Conservation (phyloP, 2,797 vertebrate genomes). For the Borostomias antarcticus region DNA sequence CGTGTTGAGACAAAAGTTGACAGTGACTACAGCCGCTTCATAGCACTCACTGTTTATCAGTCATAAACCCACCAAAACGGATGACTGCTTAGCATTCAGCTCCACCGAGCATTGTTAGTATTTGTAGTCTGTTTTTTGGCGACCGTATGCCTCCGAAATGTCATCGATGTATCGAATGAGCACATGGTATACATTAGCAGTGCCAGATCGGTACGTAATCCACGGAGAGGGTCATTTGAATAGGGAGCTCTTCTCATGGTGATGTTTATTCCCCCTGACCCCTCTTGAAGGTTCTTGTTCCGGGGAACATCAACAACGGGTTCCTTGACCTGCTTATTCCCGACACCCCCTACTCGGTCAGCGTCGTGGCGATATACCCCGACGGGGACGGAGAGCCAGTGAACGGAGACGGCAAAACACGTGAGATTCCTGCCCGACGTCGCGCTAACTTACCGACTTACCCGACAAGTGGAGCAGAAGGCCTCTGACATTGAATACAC, state of each 20-base stretch:
- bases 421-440: slow-evolving; percentile 69
- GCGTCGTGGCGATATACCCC: slow-evolving; percentile 84
- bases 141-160: slow-evolving; percentile 41
- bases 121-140: slow-evolving; percentile 50
- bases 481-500: too few relatives aligned
- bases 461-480: not conserved
- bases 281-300: slow-evolving; percentile 83
- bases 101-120: slow-evolving; percentile 60
- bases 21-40: slow-evolving; percentile 29
- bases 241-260: not conserved
- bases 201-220: slow-evolving; percentile 54
- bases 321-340: slow-evolving; percentile 89
- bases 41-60: slow-evolving; percentile 46
- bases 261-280: not conserved
- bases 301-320: slow-evolving; percentile 81
- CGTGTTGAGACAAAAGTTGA: slow-evolving; percentile 21
- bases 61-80: slow-evolving; percentile 34
- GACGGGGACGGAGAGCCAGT: slow-evolving; percentile 84
- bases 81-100: slow-evolving; percentile 52
- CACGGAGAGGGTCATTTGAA: slow-evolving; percentile 36
- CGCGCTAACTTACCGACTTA: not conserved
- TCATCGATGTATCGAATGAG: slow-evolving; percentile 58
- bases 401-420: slow-evolving; percentile 83
- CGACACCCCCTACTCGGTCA: slow-evolving; percentile 87
- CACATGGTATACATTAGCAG: slow-evolving; percentile 65